These are phyloP conservation scores for Notoglanidium macrostoma DNA, from an alignment of 2,797 vertebrate genomes.

Conservation along the genomic window DNA sequence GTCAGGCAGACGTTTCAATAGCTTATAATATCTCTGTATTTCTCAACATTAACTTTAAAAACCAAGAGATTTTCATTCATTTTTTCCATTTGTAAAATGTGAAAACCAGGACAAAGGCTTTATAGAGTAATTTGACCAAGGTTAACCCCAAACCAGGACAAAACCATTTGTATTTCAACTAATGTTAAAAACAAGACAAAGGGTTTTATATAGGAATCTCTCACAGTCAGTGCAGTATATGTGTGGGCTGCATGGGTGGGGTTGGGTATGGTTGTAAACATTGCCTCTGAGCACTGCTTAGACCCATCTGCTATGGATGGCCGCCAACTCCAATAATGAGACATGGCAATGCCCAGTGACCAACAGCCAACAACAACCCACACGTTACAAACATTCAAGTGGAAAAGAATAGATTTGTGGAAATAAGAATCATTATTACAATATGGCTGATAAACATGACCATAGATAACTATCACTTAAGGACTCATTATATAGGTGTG, in stretches of 20 bases:
- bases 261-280: slow-evolving; percentile 65
- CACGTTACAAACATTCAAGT: slow-evolving; percentile 53
- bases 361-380: slow-evolving; percentile 58
- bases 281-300: slow-evolving; percentile 60
- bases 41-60: neutral
- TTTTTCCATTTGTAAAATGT: neutral
- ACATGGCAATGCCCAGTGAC: slow-evolving; percentile 51
- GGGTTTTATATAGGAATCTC: slow-evolving; percentile 47
- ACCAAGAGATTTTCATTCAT: neutral
- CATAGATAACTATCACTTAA: slow-evolving; percentile 15
- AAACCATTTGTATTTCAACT: slow-evolving; percentile 9
- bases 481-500: slow-evolving; percentile 12
- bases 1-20: neutral
- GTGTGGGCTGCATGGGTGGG: slow-evolving; percentile 56
- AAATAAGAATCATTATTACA: slow-evolving; percentile 33
- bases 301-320: slow-evolving; percentile 64
- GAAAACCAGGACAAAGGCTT: neutral
- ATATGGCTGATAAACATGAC: slow-evolving; percentile 13
- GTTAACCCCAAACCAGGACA: neutral
- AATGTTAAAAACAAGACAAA: slow-evolving; percentile 25
- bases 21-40: neutral
- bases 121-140: neutral
- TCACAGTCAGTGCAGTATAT: slow-evolving; percentile 40
- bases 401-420: slow-evolving; percentile 44
- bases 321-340: slow-evolving; percentile 66